Evolutionary conservation across 2,797 vertebrate genomes (phyloP).

Genomic region (Novumbra hubbsi): DNA sequence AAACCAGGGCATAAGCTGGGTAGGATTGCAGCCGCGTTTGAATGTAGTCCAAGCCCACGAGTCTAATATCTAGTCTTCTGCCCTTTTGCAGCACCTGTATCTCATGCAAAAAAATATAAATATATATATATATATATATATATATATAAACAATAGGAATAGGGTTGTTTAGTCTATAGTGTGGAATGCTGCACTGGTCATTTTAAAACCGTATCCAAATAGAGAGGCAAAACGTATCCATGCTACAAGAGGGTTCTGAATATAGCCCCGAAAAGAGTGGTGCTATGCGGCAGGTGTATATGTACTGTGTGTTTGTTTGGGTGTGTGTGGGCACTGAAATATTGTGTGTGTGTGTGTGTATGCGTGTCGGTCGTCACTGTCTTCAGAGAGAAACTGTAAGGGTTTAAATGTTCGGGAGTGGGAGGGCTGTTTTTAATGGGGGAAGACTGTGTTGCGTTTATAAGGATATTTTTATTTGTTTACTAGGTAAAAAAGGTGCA

Average conservation of each 20-base stretch:
- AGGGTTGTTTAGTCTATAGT: constrained; percentile 56
- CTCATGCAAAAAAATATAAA: constrained; percentile 20
- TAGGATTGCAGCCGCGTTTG: constrained; percentile 26
- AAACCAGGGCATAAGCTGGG: background rate
- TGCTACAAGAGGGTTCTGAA: constrained; percentile 13
- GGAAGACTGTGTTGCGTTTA: constrained; percentile 28
- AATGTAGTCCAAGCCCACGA: constrained; percentile 55
- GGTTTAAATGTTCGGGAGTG: constrained; percentile 25
- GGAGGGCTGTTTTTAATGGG: constrained; percentile 39
- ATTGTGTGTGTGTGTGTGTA: constrained; percentile 31
- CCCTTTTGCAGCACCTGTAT: constrained; percentile 24
- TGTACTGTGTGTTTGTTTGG: background rate
- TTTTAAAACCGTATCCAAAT: constrained; percentile 28
- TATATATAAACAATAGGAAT: constrained; percentile 48
- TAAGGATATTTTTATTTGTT: constrained; percentile 58
- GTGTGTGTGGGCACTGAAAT: background rate
- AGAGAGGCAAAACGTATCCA: constrained; percentile 41
- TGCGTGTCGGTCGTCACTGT: constrained; percentile 62
- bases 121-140: constrained; percentile 45
- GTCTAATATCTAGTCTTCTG: constrained; percentile 24
- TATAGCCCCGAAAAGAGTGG: constrained; percentile 18
- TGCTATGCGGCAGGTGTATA: constrained; percentile 52
- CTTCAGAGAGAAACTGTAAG: constrained; percentile 64
- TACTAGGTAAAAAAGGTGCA: constrained; percentile 41
- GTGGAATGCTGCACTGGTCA: constrained; percentile 64